Evolutionary conservation across 2,888 invertebrate genomes (phyloP).

Genomic region (Clepsis dumicolana): DNA sequence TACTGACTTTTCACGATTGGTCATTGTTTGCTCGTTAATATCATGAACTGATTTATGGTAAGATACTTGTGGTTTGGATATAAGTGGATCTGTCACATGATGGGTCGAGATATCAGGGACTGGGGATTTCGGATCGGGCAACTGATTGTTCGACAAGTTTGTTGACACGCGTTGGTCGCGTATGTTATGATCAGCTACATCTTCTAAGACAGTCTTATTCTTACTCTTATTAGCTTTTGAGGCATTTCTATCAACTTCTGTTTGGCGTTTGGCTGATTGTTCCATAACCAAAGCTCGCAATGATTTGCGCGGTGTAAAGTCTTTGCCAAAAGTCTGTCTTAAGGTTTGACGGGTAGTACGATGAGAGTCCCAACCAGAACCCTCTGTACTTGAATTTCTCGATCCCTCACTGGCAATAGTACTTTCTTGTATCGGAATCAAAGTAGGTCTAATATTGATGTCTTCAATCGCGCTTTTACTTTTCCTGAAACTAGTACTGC

Average conservation of each 20-base stretch:
- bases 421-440: conserved; percentile 62
- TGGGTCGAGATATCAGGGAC: conserved; percentile 27
- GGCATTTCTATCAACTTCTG: conserved; percentile 51
- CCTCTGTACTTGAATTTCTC: conserved; percentile 69
- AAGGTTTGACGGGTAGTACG: conserved; percentile 75
- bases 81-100: conserved; percentile 24
- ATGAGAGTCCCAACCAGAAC: conserved; percentile 80
- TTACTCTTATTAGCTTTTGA: conserved; percentile 46
- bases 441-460: conserved; percentile 56
- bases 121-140: conserved; percentile 17
- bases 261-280: conserved; percentile 70
- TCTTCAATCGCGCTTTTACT: conserved; percentile 62
- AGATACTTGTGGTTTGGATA: conserved; percentile 22
- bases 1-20: conserved; percentile 13
- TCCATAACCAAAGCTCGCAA: conserved; percentile 76
- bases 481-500: conserved; percentile 63
- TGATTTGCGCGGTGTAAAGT: conserved; percentile 74
- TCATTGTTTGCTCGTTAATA: conserved; percentile 14
- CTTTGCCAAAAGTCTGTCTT: conserved; percentile 74
- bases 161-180: conserved; percentile 16
- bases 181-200: conserved; percentile 17
- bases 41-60: conserved; percentile 16
- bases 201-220: conserved; percentile 26
- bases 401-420: conserved; percentile 60
- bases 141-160: conserved; percentile 11